A percentile compares a stretch with the other conserved stretches of the same genome.
Conservation (phyloP, 2,888 invertebrate species). For the Dysmachus trigonus region DNA sequence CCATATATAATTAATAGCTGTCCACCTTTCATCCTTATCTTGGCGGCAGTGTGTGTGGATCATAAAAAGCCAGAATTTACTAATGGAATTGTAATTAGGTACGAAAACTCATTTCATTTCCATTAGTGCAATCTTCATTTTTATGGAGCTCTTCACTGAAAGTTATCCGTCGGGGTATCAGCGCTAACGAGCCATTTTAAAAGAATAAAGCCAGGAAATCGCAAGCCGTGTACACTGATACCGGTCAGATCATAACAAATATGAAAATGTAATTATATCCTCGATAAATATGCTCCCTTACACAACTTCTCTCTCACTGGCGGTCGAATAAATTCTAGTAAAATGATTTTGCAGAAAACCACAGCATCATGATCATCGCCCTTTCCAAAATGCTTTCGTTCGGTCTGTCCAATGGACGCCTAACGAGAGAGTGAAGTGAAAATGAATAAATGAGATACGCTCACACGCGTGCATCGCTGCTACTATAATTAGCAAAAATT, state of each 20-base stretch:
- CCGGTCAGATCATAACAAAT: background rate
- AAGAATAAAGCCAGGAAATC: background rate
- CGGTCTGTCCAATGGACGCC: background rate
- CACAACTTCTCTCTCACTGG: background rate
- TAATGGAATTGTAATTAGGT: background rate
- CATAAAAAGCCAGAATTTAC: background rate
- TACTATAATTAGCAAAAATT: conserved; percentile 13
- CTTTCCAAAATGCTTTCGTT: background rate
- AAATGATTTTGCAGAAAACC: background rate
- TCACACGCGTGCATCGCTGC: background rate
- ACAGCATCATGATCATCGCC: background rate
- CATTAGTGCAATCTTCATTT: background rate
- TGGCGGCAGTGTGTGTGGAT: background rate
- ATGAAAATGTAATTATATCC: background rate
- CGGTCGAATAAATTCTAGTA: background rate
- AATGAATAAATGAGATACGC: background rate
- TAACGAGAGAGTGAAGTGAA: conserved; percentile 2
- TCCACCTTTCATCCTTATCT: background rate
- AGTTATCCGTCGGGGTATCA: background rate
- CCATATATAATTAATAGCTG: background rate
- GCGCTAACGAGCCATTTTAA: background rate
- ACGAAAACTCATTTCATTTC: background rate
- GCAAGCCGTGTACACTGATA: background rate
- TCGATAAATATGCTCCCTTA: background rate
- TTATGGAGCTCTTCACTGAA: background rate